Conservation (phyloP, 2,797 vertebrate species). For the Coregonus ussuriensis region DNA sequence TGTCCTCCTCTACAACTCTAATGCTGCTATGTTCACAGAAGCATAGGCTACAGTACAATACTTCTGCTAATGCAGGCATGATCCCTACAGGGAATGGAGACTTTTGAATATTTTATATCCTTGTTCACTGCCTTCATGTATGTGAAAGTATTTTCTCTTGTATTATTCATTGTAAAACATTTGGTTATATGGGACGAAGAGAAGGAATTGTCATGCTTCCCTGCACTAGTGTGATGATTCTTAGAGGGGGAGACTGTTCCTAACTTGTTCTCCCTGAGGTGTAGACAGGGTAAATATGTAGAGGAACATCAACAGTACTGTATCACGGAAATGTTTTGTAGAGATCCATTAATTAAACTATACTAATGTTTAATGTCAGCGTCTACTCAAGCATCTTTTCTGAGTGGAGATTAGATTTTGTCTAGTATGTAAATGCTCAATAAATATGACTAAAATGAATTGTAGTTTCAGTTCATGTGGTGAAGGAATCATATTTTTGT, state of each 20-base stretch:
- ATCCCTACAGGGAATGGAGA: constrained; percentile 16
- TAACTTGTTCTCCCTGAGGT: not conserved
- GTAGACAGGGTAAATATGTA: not conserved
- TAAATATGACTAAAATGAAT: not conserved
- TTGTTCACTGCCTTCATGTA: constrained; percentile 58
- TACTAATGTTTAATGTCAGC: not conserved
- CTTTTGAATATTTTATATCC: constrained; percentile 60
- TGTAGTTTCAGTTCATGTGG: not conserved
- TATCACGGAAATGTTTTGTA: not conserved
- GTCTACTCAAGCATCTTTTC: not conserved
- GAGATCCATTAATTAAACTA: not conserved
- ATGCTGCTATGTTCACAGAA: constrained; percentile 10
- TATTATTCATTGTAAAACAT: constrained; percentile 64
- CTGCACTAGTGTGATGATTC: constrained; percentile 25
- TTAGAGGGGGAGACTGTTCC: not conserved
- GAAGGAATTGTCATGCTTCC: constrained; percentile 44
- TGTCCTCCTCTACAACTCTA: not conserved
- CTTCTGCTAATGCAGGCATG: constrained; percentile 31
- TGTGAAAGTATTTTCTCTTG: constrained; percentile 56
- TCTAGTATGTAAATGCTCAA: not conserved
- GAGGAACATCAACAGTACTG: not conserved
- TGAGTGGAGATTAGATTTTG: not conserved
- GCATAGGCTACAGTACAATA: not conserved
- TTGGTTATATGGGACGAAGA: constrained; percentile 40
- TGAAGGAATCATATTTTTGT: not conserved